These are phyloP conservation scores for Macrotrachela quadricornifera DNA, from an alignment of 1,140 invertebrate genomes.

Conservation along the genomic window DNA sequence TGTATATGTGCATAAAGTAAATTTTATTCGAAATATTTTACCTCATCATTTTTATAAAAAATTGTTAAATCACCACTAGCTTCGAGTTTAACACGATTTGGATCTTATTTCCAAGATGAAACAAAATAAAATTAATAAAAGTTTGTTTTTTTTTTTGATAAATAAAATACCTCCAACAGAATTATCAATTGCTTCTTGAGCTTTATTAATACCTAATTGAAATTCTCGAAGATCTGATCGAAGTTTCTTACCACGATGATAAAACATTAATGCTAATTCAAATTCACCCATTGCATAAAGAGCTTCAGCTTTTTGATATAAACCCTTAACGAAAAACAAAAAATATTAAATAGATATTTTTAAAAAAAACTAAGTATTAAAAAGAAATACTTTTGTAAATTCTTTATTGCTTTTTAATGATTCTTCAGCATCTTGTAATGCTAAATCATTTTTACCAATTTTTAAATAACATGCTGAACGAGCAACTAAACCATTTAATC, in stretches of 20 bases:
- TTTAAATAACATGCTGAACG: conserved; percentile 70
- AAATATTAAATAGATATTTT: not conserved
- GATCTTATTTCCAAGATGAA: conserved; percentile 15
- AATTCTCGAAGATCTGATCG: conserved; percentile 65
- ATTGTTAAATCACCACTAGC: conserved; percentile 24
- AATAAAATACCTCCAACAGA: conserved; percentile 47
- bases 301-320: conserved; percentile 74
- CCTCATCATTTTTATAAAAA: conserved; percentile 25
- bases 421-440: conserved; percentile 57
- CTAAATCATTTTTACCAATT: conserved; percentile 56
- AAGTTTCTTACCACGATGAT: conserved; percentile 58
- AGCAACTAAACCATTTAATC: conserved; percentile 45
- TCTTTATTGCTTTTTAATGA: conserved; percentile 51
- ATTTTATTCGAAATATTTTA: conserved; percentile 9
- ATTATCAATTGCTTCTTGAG: conserved; percentile 75
- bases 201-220: conserved; percentile 70
- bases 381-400: conserved; percentile 40
- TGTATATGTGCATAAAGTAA: not conserved
- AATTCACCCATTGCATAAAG: conserved; percentile 74
- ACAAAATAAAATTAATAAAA: not conserved
- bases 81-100: conserved; percentile 22
- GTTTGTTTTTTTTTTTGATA: not conserved
- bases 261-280: conserved; percentile 71
- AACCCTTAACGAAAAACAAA: conserved; percentile 33
- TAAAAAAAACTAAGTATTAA: not conserved